Percentiles rank a stretch among this genome's conserved stretches.
Conservation (phyloP, 2,797 vertebrate species). For the Garrulus glandarius region DNA sequence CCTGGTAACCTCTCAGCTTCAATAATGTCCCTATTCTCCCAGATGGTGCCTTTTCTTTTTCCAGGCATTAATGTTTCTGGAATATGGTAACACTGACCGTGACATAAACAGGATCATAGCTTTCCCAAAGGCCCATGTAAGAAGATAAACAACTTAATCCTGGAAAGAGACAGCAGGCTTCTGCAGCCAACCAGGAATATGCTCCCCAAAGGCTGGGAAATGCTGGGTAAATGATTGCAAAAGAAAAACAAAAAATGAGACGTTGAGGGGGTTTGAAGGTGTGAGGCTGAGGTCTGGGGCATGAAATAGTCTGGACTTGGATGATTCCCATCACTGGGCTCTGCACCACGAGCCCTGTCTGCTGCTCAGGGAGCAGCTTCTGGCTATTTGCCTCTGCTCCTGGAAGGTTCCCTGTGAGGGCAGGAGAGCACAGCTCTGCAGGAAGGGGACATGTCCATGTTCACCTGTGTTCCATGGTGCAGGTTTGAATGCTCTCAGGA, state of each 20-base stretch:
- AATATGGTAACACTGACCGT: background rate
- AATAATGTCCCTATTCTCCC: background rate
- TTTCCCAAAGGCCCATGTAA: background rate
- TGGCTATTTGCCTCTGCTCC: rapidly evolving
- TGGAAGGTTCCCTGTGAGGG: background rate
- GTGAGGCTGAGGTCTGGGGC: background rate
- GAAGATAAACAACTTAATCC: slow-evolving; percentile 27
- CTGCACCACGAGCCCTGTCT: background rate
- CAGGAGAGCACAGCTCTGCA: rapidly evolving
- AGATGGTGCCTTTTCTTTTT: background rate
- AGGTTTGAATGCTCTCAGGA: background rate
- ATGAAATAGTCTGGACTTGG: background rate
- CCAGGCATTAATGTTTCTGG: background rate
- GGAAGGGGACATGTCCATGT: rapidly evolving
- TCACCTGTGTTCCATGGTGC: background rate
- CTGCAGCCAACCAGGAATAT: background rate
- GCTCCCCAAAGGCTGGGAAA: background rate
- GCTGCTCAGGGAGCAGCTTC: background rate
- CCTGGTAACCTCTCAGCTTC: background rate
- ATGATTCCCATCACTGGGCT: background rate
- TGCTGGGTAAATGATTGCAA: background rate
- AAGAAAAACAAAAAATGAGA: background rate
- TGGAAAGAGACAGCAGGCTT: background rate
- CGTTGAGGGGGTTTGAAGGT: background rate
- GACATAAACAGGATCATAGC: background rate